Percentiles rank a stretch among this genome's conserved stretches.
phyloP scores from a whole-genome alignment of 2,797 vertebrate genomes.

The Labeo calbasu region DNA sequence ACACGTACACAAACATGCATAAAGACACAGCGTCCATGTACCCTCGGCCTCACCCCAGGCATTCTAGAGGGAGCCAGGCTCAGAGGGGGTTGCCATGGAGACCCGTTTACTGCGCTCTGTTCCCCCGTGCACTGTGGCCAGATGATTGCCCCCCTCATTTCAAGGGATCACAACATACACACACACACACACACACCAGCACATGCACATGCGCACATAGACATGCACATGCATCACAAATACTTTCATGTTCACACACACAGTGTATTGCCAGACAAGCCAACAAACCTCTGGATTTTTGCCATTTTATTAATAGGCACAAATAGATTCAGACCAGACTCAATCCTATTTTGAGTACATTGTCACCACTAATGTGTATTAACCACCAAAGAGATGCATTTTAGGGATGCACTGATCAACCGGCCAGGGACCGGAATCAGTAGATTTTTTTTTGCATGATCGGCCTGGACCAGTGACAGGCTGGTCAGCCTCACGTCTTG shows the following conservation, averaged over 20 bases:
- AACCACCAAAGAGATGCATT: too few relatives aligned
- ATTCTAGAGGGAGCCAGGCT: constrained; percentile 70
- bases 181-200: not conserved
- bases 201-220: constrained; percentile 4
- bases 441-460: not conserved
- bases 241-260: constrained; percentile 25
- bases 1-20: constrained; percentile 13
- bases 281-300: constrained; percentile 1
- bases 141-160: constrained; percentile 59
- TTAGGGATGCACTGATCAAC: too few relatives aligned
- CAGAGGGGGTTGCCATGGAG: constrained; percentile 78
- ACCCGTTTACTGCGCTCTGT: constrained; percentile 73
- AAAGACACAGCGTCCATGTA: constrained; percentile 47
- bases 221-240: constrained; percentile 17
- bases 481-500: not conserved
- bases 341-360: not conserved
- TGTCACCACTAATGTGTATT: too few relatives aligned
- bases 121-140: constrained; percentile 56
- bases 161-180: constrained; percentile 42
- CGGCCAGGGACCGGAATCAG: too few relatives aligned
- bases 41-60: constrained; percentile 65
- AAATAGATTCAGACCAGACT: not conserved
- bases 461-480: too few relatives aligned
- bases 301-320: not conserved
- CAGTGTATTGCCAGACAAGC: not conserved